phyloP scores from a whole-genome alignment of 2,797 vertebrate species.

The Rousettus madagascariensis region DNA sequence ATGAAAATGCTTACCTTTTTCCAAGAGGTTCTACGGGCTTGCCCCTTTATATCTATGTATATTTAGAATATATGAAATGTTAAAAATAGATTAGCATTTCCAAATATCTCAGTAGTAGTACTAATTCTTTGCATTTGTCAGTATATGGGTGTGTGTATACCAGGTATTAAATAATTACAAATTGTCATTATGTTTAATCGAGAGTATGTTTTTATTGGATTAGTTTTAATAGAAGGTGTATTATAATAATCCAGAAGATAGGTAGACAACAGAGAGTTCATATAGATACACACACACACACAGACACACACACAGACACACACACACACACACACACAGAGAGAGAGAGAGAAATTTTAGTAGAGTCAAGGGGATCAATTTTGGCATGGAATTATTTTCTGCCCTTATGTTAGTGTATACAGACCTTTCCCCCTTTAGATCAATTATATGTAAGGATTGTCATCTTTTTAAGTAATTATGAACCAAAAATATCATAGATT shows the following conservation, averaged over 20 bases:
- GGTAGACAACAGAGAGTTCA: not conserved
- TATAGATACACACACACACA: not conserved
- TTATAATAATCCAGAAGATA: not conserved
- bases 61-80: constrained; percentile 4
- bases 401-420: not conserved
- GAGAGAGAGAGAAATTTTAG: not conserved
- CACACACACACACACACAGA: no score
- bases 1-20: constrained; percentile 34
- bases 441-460: not conserved
- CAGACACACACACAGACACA: no score
- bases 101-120: constrained; percentile 21
- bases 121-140: not conserved
- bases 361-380: not conserved
- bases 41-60: not conserved
- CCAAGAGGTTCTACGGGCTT: not conserved
- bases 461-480: constrained; percentile 1
- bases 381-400: not conserved
- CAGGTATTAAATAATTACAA: not conserved
- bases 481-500: not conserved
- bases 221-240: not conserved
- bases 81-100: constrained; percentile 35
- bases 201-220: not conserved
- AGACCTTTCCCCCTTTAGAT: not conserved
- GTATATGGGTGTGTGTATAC: not conserved
- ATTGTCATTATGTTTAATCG: not conserved